Evolutionary conservation across 2,797 vertebrate genomes (phyloP).

Genomic region (Ceryle rudis): DNA sequence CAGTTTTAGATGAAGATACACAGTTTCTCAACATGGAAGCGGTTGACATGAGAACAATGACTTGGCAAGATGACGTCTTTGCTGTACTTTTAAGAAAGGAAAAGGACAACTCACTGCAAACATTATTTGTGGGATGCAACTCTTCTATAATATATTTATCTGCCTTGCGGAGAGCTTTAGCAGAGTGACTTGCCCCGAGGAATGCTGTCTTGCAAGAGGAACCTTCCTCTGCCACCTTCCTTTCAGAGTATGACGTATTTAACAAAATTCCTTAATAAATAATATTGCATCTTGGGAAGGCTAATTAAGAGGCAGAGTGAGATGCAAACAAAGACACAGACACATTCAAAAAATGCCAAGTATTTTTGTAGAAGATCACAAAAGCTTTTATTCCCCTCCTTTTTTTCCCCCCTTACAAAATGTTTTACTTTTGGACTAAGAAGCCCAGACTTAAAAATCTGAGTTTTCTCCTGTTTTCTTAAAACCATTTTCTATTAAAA

Average conservation of each 20-base stretch:
- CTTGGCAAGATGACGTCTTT: background rate
- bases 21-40: background rate
- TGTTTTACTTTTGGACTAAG: constrained; percentile 1
- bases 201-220: background rate
- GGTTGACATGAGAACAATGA: background rate
- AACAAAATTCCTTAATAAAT: constrained; percentile 37
- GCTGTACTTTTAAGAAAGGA: background rate
- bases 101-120: background rate
- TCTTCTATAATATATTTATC: background rate
- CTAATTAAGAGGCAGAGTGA: background rate
- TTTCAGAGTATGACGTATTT: background rate
- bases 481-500: constrained; percentile 4
- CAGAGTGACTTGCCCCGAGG: background rate
- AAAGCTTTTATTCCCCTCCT: background rate
- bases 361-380: background rate
- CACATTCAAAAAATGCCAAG: background rate
- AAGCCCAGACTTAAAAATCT: background rate
- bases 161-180: background rate
- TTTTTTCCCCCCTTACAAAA: background rate
- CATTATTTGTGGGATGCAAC: background rate
- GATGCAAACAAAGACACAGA: background rate
- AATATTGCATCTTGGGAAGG: background rate
- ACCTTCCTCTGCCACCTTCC: background rate
- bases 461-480: background rate
- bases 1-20: background rate